Percentiles rank a stretch among this genome's conserved stretches.
Conservation (phyloP, 2,888 invertebrate genomes). For the Pheosia gnoma region DNA sequence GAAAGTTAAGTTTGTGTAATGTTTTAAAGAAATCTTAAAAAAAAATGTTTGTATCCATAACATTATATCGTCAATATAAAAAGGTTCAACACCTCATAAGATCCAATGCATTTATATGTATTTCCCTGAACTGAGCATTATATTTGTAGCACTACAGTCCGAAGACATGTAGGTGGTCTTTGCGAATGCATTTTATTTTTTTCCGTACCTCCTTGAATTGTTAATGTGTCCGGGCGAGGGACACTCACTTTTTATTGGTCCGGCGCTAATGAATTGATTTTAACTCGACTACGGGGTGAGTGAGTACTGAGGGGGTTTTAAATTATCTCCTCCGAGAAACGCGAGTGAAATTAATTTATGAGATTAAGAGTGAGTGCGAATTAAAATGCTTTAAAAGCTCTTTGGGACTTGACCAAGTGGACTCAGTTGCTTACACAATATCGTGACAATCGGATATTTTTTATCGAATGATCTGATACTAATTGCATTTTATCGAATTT, state of each 20-base stretch:
- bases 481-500: too few species aligned
- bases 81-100: too few species aligned
- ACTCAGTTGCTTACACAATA: background rate
- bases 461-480: too few species aligned
- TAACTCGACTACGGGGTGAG: conserved; percentile 47
- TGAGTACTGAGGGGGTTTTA: conserved; percentile 33
- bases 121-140: too few species aligned
- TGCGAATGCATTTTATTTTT: conserved; percentile 33
- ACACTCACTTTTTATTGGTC: conserved; percentile 47
- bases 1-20: too few species aligned
- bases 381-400: conserved; percentile 6
- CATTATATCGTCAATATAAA: too few species aligned
- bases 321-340: conserved; percentile 6
- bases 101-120: too few species aligned
- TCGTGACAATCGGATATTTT: too few species aligned
- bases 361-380: conserved; percentile 6
- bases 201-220: conserved; percentile 54
- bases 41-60: too few species aligned
- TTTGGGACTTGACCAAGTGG: background rate
- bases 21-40: too few species aligned
- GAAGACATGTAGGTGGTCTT: conserved; percentile 49
- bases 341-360: conserved; percentile 6
- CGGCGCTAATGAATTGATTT: conserved; percentile 57
- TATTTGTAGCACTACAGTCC: conserved; percentile 6
- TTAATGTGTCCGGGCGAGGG: conserved; percentile 53